These are phyloP conservation scores for Halcyon chelicuti DNA, from an alignment of 2,797 vertebrate genomes.

Conservation along the genomic window DNA sequence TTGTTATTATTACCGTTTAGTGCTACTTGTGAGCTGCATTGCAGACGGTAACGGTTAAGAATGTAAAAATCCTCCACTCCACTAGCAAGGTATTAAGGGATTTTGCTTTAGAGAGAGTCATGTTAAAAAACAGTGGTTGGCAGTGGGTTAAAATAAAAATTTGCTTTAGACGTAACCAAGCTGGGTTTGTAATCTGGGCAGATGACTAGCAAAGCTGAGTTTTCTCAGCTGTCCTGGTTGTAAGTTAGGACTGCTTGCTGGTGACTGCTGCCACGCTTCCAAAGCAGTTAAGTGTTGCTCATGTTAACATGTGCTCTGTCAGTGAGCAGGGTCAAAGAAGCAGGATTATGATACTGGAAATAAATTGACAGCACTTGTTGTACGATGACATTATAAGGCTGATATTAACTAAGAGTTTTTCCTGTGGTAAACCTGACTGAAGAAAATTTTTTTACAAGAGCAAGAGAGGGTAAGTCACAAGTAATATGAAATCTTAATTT, in stretches of 20 bases:
- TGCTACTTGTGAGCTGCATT: background rate
- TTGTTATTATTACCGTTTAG: background rate
- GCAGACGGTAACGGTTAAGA: background rate
- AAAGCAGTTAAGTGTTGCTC: background rate
- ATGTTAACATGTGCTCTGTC: accelerated
- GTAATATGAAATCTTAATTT: background rate
- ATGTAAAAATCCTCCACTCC: background rate
- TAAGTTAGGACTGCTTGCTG: background rate
- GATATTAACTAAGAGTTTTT: background rate
- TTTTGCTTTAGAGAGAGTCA: background rate
- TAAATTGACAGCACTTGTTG: background rate
- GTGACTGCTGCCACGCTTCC: background rate
- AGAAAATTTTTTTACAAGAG: background rate
- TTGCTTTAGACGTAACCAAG: background rate
- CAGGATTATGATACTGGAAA: accelerated
- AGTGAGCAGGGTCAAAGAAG: background rate
- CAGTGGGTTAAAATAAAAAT: background rate
- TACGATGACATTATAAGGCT: background rate
- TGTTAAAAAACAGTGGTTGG: background rate
- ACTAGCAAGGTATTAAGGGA: background rate
- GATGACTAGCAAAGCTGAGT: background rate
- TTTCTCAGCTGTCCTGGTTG: background rate
- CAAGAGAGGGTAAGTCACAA: background rate
- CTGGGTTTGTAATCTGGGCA: background rate
- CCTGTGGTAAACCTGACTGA: background rate